Conservation (phyloP, 2,113 vertebrate species). For the Emydocephalus ijimae region DNA sequence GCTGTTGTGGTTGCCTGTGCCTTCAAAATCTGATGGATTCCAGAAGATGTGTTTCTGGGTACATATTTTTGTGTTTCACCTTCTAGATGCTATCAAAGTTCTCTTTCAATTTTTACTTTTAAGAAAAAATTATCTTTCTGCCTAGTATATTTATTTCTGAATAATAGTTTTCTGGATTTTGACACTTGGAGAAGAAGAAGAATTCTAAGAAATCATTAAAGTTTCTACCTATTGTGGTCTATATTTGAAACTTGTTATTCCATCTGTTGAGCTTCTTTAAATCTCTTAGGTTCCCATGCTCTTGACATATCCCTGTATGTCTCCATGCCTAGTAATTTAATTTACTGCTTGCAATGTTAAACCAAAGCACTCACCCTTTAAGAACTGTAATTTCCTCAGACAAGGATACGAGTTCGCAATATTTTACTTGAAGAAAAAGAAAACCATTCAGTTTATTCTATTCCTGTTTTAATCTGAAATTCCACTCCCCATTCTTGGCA, state of each 20-base stretch:
- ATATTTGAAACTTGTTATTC: neutral
- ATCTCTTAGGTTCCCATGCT: neutral
- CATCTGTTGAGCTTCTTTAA: neutral
- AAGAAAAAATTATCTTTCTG: neutral
- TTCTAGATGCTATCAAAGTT: neutral
- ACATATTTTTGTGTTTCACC: neutral
- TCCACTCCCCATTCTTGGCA: constrained; percentile 2
- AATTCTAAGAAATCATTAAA: neutral
- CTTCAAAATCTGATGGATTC: neutral
- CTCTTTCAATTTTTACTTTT: neutral
- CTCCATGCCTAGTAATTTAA: neutral
- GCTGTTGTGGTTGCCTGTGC: neutral
- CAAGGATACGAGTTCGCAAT: neutral
- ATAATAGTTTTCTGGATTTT: neutral
- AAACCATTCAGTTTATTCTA: neutral
- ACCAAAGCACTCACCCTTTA: neutral
- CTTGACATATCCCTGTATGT: neutral
- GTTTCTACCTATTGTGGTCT: neutral
- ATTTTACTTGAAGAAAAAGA: neutral
- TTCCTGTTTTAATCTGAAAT: neutral
- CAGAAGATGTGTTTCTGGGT: neutral
- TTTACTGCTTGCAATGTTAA: neutral
- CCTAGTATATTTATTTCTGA: neutral
- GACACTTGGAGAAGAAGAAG: neutral
- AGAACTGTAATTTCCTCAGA: neutral